Evolutionary conservation across 1,140 invertebrate genomes (phyloP).

Genomic region (Conopomorpha cramerella): DNA sequence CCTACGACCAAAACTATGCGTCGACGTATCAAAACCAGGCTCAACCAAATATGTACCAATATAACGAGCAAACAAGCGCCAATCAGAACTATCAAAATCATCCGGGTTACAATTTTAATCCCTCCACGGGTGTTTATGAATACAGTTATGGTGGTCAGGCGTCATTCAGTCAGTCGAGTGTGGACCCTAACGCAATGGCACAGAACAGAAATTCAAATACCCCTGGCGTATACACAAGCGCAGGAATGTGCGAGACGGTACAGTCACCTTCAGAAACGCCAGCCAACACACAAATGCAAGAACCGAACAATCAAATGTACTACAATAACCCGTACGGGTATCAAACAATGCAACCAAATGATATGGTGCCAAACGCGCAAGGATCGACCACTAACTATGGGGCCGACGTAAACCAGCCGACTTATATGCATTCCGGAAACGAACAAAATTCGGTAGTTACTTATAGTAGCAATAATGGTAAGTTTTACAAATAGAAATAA

Average conservation of each 20-base stretch:
- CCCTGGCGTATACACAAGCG: conserved; percentile 34
- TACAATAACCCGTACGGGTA: conserved; percentile 60
- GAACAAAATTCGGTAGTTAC: conserved; percentile 23
- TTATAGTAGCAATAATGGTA: conserved; percentile 38
- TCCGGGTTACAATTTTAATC: conserved; percentile 60
- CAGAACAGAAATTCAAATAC: conserved; percentile 24
- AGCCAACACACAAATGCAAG: conserved; percentile 19
- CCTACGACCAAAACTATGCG: background rate
- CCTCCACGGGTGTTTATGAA: conserved; percentile 46
- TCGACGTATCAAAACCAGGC: conserved; percentile 3
- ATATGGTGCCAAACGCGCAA: conserved; percentile 12
- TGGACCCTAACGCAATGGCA: conserved; percentile 12
- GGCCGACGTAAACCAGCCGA: conserved; percentile 29
- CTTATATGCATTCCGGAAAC: conserved; percentile 37
- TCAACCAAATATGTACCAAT: conserved; percentile 1
- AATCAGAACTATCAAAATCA: conserved; percentile 57
- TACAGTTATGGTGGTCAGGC: conserved; percentile 62
- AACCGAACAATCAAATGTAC: conserved; percentile 34
- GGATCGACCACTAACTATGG: conserved; percentile 22
- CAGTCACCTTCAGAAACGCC: conserved; percentile 58
- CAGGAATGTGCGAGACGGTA: conserved; percentile 26
- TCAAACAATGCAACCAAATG: conserved; percentile 30
- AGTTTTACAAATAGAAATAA: conserved; percentile 17
- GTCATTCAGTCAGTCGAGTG: conserved; percentile 16
- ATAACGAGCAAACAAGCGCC: conserved; percentile 13